phyloP scores from a whole-genome alignment of 2,888 invertebrate genomes.

The Osmoderma eremita region DNA sequence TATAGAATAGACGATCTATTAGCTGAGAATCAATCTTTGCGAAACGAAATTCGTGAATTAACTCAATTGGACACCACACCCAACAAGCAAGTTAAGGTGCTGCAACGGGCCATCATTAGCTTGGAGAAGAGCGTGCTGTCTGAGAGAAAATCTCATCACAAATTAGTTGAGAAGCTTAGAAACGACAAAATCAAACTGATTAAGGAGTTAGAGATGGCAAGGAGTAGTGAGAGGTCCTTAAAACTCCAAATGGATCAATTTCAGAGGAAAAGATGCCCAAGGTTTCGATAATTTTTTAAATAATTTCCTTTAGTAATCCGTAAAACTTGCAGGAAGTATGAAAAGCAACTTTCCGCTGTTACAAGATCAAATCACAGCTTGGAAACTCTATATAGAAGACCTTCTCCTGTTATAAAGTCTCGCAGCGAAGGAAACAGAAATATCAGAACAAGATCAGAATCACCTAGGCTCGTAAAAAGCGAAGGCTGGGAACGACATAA shows the following conservation, averaged over 20 bases:
- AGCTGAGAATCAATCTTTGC: constrained; percentile 56
- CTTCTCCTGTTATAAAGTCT: constrained; percentile 39
- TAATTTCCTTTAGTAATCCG: background rate
- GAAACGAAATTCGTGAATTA: constrained; percentile 52
- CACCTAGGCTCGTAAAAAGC: constrained; percentile 40
- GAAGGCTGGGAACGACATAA: constrained; percentile 35
- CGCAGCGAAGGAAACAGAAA: constrained; percentile 38
- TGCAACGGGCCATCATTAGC: constrained; percentile 61
- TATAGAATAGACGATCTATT: constrained; percentile 57
- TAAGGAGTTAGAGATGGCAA: constrained; percentile 56
- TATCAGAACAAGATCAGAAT: constrained; percentile 30
- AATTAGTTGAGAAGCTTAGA: constrained; percentile 61
- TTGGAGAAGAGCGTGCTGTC: constrained; percentile 62
- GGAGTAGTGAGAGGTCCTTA: constrained; percentile 52
- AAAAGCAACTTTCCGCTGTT: background rate
- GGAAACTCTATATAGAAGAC: constrained; percentile 50
- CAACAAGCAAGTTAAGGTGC: constrained; percentile 36
- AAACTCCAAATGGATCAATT: constrained; percentile 43
- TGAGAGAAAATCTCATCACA: constrained; percentile 62
- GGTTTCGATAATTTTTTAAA: background rate
- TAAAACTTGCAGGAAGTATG: constrained; percentile 9
- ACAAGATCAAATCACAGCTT: constrained; percentile 49
- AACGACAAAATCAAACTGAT: constrained; percentile 60
- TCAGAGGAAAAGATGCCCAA: background rate
- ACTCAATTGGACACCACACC: constrained; percentile 50